Evolutionary conservation across 2,113 vertebrate genomes (phyloP).

Genomic region (Anthoscopus minutus): DNA sequence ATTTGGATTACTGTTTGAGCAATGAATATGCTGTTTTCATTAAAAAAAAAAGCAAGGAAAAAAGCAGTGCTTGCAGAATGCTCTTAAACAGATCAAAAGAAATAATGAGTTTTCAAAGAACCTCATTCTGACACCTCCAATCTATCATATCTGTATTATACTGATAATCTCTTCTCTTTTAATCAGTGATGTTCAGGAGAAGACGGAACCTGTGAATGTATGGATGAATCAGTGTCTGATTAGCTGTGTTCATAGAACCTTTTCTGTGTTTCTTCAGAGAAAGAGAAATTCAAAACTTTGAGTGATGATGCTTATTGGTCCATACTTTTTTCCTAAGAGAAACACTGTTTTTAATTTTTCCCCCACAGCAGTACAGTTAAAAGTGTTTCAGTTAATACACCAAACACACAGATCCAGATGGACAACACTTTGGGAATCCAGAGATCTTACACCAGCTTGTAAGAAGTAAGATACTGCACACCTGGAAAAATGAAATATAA

Average conservation of each 20-base stretch:
- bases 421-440: background rate
- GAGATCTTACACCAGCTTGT: background rate
- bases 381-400: background rate
- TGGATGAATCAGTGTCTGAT: background rate
- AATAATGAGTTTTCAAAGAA: constrained; percentile 4
- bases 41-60: background rate
- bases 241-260: background rate
- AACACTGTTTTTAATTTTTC: background rate
- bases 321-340: background rate
- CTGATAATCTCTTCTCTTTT: background rate
- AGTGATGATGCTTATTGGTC: background rate
- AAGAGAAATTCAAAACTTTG: background rate
- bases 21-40: background rate
- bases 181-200: background rate
- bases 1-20: background rate
- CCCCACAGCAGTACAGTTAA: background rate
- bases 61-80: background rate
- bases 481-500: background rate
- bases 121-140: background rate
- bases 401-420: background rate
- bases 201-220: background rate
- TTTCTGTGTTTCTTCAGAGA: background rate
- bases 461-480: background rate
- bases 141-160: background rate
- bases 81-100: background rate